phyloP scores from a whole-genome alignment of 2,888 invertebrate genomes.

The Limenitis camilla region DNA sequence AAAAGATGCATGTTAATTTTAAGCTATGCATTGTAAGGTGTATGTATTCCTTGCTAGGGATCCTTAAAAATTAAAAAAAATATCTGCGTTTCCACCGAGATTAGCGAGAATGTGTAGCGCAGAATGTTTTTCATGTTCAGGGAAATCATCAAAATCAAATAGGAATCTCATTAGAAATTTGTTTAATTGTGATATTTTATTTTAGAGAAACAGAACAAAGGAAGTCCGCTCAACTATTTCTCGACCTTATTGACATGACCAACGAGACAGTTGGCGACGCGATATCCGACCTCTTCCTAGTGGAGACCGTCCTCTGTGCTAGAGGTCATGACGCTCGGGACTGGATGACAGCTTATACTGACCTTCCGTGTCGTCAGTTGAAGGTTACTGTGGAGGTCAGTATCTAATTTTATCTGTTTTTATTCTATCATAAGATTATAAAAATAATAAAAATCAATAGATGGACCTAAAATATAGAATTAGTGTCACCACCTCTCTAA shows the following conservation, averaged over 20 bases:
- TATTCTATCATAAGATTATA: no score
- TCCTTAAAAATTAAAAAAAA: no score
- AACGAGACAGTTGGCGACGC: constrained; percentile 98
- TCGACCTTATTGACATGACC: constrained; percentile 85
- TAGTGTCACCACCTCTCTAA: no score
- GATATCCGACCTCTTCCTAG: constrained; percentile 94
- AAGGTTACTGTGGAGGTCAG: constrained; percentile 87
- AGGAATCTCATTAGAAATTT: not conserved
- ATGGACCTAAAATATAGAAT: no score
- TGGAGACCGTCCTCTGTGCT: constrained; percentile 90
- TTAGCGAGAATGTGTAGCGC: no score
- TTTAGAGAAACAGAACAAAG: constrained; percentile 58
- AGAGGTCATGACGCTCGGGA: constrained; percentile 85
- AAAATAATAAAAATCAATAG: no score
- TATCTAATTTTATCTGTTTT: constrained; percentile 22
- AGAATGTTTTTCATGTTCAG: no score
- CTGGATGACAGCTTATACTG: constrained; percentile 88
- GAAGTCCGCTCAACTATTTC: constrained; percentile 77
- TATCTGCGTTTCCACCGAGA: no score
- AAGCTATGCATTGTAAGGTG: no score
- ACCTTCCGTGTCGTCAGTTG: constrained; percentile 90
- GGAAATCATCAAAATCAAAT: no score
- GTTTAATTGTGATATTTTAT: not conserved
- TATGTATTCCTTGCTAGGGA: no score
- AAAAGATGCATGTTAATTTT: no score